phyloP scores from a whole-genome alignment of 2,888 invertebrate genomes.

The Lasioglossum malachurum region DNA sequence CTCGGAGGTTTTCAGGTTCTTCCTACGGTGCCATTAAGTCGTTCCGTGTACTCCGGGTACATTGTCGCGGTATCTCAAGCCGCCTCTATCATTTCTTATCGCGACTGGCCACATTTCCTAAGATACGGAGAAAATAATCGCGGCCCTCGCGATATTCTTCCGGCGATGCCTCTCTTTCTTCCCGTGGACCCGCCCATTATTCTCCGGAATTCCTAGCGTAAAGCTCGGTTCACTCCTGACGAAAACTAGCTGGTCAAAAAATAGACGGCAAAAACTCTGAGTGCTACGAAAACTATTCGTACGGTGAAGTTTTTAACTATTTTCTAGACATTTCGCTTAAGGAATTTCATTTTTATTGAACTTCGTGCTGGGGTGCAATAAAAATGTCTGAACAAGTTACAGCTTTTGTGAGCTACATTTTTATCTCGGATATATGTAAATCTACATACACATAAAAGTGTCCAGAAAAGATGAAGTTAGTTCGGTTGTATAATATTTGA shows the following conservation, averaged over 20 bases:
- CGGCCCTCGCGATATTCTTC: slow-evolving; percentile 51
- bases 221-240: slow-evolving; percentile 12
- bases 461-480: background rate
- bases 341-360: background rate
- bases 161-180: slow-evolving; percentile 37
- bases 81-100: slow-evolving; percentile 52
- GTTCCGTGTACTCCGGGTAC: slow-evolving; percentile 8
- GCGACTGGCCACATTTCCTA: slow-evolving; percentile 23
- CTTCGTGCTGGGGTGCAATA: background rate
- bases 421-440: background rate
- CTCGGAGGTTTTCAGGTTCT: slow-evolving; percentile 18
- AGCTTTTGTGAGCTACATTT: background rate
- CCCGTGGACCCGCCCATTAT: slow-evolving; percentile 49
- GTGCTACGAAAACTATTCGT: background rate
- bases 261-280: background rate
- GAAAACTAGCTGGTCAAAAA: background rate
- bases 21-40: slow-evolving; percentile 36
- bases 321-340: background rate
- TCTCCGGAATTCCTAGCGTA: slow-evolving; percentile 29
- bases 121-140: slow-evolving; percentile 63
- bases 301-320: background rate
- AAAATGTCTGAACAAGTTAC: background rate
- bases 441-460: background rate
- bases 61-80: slow-evolving; percentile 43
- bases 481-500: background rate